These are phyloP conservation scores for Protobothrops mucrosquamatus DNA, from an alignment of 2,113 vertebrate genomes.

Conservation along the genomic window DNA sequence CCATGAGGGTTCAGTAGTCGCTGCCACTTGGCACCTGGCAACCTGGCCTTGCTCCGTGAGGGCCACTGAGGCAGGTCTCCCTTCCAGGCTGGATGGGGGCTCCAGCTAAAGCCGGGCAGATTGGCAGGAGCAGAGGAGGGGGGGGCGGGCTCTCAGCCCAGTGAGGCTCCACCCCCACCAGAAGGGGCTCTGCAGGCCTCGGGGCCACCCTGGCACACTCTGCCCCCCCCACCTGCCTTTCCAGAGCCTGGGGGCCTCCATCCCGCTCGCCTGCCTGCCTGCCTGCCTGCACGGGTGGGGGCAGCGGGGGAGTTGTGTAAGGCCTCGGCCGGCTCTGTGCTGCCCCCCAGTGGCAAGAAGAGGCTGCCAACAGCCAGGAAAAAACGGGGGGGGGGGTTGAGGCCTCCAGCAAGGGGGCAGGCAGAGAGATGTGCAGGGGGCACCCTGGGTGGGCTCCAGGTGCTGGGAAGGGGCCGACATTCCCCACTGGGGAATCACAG, in stretches of 20 bases:
- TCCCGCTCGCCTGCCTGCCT: not conserved
- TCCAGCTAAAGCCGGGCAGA: not conserved
- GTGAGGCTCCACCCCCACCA: not conserved
- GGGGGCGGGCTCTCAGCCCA: not conserved
- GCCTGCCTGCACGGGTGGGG: not conserved
- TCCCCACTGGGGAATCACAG: not conserved
- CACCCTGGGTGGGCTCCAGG: not conserved
- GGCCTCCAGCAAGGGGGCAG: not conserved
- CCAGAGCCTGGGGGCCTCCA: not conserved
- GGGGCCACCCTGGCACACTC: not conserved
- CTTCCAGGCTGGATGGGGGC: not conserved
- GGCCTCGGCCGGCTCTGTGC: not conserved
- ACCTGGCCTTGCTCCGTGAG: not conserved
- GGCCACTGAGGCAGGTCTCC: not conserved
- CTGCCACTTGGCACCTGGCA: not conserved
- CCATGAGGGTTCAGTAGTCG: not conserved
- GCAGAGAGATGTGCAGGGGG: not conserved
- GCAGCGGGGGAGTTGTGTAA: not conserved
- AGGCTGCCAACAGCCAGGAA: not conserved
- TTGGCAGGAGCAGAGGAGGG: not conserved
- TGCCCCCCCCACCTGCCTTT: not conserved
- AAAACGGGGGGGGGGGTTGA: too few relatives aligned
- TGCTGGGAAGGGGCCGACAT: not conserved
- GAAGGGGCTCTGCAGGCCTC: not conserved
- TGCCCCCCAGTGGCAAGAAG: not conserved